Base-by-base conservation (phyloP, 2,888 invertebrate species). In the Noctuana brunneofusca region DNA sequence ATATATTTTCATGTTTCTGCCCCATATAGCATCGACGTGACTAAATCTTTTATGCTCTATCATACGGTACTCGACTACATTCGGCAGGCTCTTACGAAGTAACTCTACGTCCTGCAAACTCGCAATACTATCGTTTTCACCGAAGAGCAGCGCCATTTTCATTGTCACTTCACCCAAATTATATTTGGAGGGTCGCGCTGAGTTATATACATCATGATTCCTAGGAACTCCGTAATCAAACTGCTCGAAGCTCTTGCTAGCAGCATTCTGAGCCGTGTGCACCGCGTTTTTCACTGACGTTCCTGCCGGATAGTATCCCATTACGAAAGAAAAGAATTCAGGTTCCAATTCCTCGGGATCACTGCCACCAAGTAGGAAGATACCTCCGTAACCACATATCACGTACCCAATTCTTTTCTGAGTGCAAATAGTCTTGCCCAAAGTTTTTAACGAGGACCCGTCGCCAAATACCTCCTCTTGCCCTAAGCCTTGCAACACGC, bases 101-200 rank as follows among this genome's bases (percentile, higher is more conserved):
- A 66, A 58, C 1, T 66, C 63, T 0, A 75, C 74, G 57, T 81
- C 79, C 35, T 69, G 56, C 6, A 79, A 3, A 0, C 71, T 68
- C 0, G 93, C 86, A 16, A 94, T 68, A 75, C 84, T 88, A 68
- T 94, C 94, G 43, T 92, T 91, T 1, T 75, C 79, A 8, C 92
- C 92, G 64, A 84, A 92, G 63, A 92, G 84, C 11, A 94, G 67
- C 16, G 75, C 79, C 11, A 74, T 65, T 24, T 67, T 73, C 75
- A 75, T 78, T 0, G 69, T 74, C 4, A 79, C 76, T 24, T 71
- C 74, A 0, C 30, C 58, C 46, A 79, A 41, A 41, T 78, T 67
- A 54, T 76, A 81, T n/a, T 64, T 64, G 0, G 78, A 76, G 24
- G 76, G 71, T 3, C 9, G 12, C 0, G 14, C 30, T 9, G 68